Evolutionary conservation across 2,797 vertebrate genomes (phyloP).

Genomic region (Sebastes cheni): DNA sequence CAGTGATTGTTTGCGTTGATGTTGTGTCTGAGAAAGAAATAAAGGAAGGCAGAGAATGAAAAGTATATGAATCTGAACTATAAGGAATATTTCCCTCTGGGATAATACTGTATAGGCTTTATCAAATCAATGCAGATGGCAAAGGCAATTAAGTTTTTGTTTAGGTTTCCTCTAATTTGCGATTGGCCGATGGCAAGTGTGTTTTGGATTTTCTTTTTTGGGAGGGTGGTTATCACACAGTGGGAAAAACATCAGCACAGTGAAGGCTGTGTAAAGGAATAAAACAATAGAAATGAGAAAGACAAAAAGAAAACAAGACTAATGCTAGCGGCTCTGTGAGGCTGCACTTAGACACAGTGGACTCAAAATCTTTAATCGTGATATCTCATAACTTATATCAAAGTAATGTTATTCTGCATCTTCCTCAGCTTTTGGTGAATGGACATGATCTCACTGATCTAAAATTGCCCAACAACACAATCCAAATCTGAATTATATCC

Average conservation of each 20-base stretch:
- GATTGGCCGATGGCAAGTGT: constrained; percentile 49
- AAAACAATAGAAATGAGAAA: background rate
- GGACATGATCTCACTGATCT: background rate
- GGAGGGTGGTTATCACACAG: background rate
- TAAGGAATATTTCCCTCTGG: constrained; percentile 29
- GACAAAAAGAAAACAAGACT: background rate
- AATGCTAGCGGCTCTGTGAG: background rate
- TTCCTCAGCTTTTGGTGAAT: background rate
- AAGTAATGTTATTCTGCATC: background rate
- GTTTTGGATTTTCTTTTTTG: background rate
- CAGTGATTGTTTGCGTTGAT: constrained; percentile 1
- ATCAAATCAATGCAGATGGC: constrained; percentile 60
- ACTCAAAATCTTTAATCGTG: background rate
- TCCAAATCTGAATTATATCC: too few relatives aligned
- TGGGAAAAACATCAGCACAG: background rate
- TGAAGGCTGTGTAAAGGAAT: background rate
- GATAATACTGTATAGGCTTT: constrained; percentile 38
- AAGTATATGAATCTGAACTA: constrained; percentile 33
- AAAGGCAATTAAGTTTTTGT: constrained; percentile 56
- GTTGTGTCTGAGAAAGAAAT: constrained; percentile 3
- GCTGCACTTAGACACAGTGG: background rate
- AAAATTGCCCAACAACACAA: too few relatives aligned
- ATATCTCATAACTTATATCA: background rate
- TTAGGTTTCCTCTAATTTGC: constrained; percentile 45
- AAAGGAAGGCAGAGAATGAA: constrained; percentile 16